phyloP scores from a whole-genome alignment of 2,888 invertebrate genomes.

The Mythimna ferrago region DNA sequence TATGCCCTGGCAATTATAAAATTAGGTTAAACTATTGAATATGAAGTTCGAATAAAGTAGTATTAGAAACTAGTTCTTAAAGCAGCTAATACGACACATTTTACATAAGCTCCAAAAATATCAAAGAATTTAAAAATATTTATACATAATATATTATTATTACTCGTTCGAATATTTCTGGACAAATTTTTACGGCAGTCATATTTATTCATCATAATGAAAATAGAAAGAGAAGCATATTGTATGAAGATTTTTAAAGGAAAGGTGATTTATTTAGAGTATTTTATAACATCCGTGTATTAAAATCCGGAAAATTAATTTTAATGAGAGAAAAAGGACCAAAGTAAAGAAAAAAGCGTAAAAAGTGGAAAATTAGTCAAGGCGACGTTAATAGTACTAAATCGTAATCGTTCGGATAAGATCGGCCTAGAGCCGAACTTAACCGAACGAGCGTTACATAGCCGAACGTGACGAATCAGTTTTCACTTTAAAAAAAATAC shows the following conservation, averaged over 20 bases:
- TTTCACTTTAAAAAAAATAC: too few relatives aligned
- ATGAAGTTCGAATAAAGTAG: neutral
- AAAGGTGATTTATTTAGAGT: neutral
- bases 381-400: too few relatives aligned
- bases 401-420: too few relatives aligned
- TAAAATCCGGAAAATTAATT: neutral
- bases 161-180: conserved; percentile 53
- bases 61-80: neutral
- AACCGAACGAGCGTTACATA: too few relatives aligned
- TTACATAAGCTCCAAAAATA: conserved; percentile 5
- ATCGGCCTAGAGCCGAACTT: too few relatives aligned
- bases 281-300: neutral
- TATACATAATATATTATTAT: conserved; percentile 19
- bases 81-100: neutral
- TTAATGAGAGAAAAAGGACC: neutral
- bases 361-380: too few relatives aligned
- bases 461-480: too few relatives aligned
- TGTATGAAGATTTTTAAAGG: conserved; percentile 7
- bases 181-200: conserved; percentile 34
- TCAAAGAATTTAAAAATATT: conserved; percentile 17
- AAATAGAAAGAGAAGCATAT: conserved; percentile 47
- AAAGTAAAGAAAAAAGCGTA: neutral
- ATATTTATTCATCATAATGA: conserved; percentile 25
- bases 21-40: neutral
- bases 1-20: neutral